Base-by-base conservation (phyloP, 2,888 invertebrate species). In the Clusia tigrina region DNA sequence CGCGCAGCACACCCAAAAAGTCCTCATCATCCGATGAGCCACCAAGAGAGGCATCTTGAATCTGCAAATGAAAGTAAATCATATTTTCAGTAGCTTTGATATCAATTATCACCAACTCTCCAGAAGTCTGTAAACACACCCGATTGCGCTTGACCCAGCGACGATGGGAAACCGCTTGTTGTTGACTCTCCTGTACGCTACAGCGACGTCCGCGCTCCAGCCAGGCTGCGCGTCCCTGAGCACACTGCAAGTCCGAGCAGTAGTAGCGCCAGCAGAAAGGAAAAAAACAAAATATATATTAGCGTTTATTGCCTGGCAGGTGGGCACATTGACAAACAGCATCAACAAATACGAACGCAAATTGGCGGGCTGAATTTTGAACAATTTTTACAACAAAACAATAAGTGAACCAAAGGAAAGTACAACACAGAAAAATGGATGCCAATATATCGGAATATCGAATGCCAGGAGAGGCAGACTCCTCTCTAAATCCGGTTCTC, bases 91-190 rank as follows among this genome's bases (percentile, higher is more conserved):
- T n/a, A n/a, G n/a, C n/a, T n/a, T 12, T 6, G 6, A 32, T 32
- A 32, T 32, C 12, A 32, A 12, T 6, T 12, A 32, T 12, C 12
- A 32, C n/a, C n/a, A n/a, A n/a, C n/a, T n/a, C n/a, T n/a, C n/a
- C n/a, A n/a, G n/a, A 18, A 48, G 48, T 20, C 20, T 20, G 22
- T 22, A n/a, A 2, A 20, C 18, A 22, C 87, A 93, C 93, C 88
- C 93, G 88, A 87, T 94, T 93, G 85, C 91, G 89, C 85, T 92
- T 91, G 87, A 92, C 91, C 94, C 94, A 94, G 86, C 90, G 87
- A 72, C 90, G 88, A 84, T 89, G 88, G 79, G 87, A 86, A 81
- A 86, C 86, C 80, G 88, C 87, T 72, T 81, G 83, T 77, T 89
- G 89, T 78, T 90, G 89, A 85, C 89, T 89, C 78, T 90, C 90